Evolutionary conservation across 2,797 vertebrate genomes (phyloP).

Genomic region (Netta rufina): DNA sequence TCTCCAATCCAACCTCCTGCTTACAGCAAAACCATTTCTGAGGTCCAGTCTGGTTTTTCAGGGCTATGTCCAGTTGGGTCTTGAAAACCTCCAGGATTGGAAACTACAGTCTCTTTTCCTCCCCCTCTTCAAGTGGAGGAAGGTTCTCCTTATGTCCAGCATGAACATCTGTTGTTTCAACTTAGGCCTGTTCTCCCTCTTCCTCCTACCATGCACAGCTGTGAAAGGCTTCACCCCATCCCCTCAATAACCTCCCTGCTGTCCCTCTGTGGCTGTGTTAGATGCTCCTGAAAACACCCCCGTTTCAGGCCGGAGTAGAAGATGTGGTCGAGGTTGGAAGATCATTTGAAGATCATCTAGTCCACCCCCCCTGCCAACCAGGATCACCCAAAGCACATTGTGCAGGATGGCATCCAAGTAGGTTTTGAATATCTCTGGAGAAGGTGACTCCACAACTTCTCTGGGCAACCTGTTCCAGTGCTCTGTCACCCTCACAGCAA

Average conservation of each 20-base stretch:
- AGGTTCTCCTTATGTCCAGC: background rate
- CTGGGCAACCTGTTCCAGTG: no score
- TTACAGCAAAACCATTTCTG: background rate
- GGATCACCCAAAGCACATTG: no score
- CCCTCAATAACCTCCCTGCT: background rate
- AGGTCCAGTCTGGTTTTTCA: background rate
- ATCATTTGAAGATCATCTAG: no score
- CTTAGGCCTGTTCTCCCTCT: background rate
- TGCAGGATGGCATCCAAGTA: no score
- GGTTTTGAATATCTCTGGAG: no score
- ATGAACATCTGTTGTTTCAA: fast-evolving
- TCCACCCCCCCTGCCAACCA: no score
- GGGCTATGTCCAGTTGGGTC: background rate
- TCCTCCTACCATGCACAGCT: background rate
- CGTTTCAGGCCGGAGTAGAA: background rate
- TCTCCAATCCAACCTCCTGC: background rate
- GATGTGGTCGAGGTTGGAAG: no score
- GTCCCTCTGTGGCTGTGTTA: background rate
- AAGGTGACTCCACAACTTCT: no score
- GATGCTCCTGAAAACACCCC: background rate
- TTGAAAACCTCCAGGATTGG: background rate
- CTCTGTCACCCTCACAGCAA: no score
- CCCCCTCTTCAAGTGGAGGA: background rate
- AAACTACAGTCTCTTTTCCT: background rate
- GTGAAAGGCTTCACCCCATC: background rate